phyloP scores from a whole-genome alignment of 2,797 vertebrate species.

The Valencia hispanica region DNA sequence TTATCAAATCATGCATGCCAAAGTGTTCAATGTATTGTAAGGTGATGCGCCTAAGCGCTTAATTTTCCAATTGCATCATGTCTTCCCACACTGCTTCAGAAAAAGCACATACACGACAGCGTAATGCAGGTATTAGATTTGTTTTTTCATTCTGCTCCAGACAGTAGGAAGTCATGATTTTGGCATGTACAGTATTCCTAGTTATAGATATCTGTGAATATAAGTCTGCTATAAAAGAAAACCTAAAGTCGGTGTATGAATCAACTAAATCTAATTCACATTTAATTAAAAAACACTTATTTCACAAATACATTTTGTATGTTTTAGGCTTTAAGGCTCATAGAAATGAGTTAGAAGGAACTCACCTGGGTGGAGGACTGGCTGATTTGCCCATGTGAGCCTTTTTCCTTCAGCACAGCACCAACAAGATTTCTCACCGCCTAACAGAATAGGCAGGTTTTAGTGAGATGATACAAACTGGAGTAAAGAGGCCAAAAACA shows the following conservation, averaged over 20 bases:
- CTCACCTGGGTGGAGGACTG: slow-evolving; percentile 85
- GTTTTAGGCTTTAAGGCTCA: neutral
- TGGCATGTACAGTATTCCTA: neutral
- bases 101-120: neutral
- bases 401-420: slow-evolving; percentile 90
- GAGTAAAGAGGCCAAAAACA: neutral
- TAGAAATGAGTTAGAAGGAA: neutral
- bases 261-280: neutral
- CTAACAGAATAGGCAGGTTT: slow-evolving; percentile 65
- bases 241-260: neutral
- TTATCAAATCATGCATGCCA: neutral
- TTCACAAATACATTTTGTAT: neutral
- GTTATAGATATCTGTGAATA: neutral
- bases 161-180: neutral
- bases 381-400: slow-evolving; percentile 78
- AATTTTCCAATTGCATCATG: neutral
- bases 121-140: neutral
- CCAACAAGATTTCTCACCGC: slow-evolving; percentile 88
- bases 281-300: neutral
- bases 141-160: neutral
- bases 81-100: neutral
- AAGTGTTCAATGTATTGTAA: neutral
- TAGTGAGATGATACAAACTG: neutral
- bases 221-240: neutral
- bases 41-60: neutral